These are phyloP conservation scores for Nasonia vitripennis DNA, from an alignment of 1,140 invertebrate genomes.

Conservation along the genomic window DNA sequence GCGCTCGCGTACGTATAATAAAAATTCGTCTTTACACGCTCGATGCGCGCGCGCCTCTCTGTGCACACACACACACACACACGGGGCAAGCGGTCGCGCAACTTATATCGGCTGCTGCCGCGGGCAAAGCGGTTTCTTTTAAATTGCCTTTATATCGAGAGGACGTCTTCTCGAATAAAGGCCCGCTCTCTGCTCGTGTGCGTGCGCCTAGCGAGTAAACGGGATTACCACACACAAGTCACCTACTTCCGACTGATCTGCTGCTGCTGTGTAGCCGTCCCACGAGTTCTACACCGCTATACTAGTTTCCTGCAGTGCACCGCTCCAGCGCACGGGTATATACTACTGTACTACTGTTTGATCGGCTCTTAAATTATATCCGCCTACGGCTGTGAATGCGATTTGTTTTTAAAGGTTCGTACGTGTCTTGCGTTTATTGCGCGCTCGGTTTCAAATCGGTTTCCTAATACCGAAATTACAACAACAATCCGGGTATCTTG, in stretches of 20 bases:
- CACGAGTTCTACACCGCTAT: neutral
- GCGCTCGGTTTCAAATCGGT: too few species aligned
- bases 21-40: slow-evolving; percentile 4
- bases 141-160: slow-evolving; percentile 15
- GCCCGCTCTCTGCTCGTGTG: neutral
- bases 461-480: too few species aligned
- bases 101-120: neutral
- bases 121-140: neutral
- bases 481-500: too few species aligned
- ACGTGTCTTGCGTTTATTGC: too few species aligned
- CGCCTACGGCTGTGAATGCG: too few species aligned
- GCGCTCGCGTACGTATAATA: neutral
- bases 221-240: slow-evolving; percentile 22
- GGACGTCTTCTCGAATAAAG: slow-evolving; percentile 23
- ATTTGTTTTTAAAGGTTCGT: too few species aligned
- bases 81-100: neutral
- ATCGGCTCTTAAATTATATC: neutral
- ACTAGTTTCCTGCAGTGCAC: neutral
- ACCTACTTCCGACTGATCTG: slow-evolving; percentile 19
- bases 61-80: too few species aligned
- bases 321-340: too few species aligned
- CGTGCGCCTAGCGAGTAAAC: slow-evolving; percentile 15
- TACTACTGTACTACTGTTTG: neutral
- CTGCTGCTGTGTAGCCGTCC: neutral
- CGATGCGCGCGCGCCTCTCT: too few species aligned